These are phyloP conservation scores for Cochlearius cochlearius DNA, from an alignment of 2,113 vertebrate genomes.

Conservation along the genomic window DNA sequence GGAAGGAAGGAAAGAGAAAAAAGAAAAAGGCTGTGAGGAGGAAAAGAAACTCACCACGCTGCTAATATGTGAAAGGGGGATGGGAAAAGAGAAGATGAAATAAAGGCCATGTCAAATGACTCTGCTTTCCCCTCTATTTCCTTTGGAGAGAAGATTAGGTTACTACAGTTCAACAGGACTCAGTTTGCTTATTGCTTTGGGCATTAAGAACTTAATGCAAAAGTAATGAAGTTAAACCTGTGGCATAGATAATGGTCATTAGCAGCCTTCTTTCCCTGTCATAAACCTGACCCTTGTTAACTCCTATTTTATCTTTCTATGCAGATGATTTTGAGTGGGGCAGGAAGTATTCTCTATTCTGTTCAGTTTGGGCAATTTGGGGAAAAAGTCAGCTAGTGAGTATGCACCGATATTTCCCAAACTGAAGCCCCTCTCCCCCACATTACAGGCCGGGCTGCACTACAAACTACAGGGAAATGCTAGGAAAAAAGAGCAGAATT, in stretches of 20 bases:
- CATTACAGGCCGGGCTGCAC: background rate
- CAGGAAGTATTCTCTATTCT: background rate
- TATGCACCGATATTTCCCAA: background rate
- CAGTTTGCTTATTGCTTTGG: slow-evolving; percentile 53
- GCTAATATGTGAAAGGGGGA: background rate
- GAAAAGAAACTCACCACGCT: background rate
- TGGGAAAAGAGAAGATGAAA: background rate
- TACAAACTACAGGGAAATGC: background rate
- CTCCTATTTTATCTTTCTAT: slow-evolving; percentile 52
- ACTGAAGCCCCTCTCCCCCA: background rate
- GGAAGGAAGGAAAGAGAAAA: background rate
- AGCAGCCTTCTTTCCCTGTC: slow-evolving; percentile 55
- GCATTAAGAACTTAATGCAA: slow-evolving; percentile 44
- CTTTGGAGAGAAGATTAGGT: slow-evolving; percentile 7
- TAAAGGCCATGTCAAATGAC: background rate
- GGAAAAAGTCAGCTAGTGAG: background rate
- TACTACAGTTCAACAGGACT: slow-evolving; percentile 29
- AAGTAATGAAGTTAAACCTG: slow-evolving; percentile 71
- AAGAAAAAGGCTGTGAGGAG: background rate
- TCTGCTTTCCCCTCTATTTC: slow-evolving; percentile 11
- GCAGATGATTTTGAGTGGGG: slow-evolving; percentile 32
- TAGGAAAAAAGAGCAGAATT: background rate
- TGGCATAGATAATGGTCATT: slow-evolving; percentile 71
- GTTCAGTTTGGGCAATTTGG: background rate
- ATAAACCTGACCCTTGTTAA: slow-evolving; percentile 68